Evolutionary conservation across 2,797 vertebrate genomes (phyloP).

Genomic region (Clarias platycephalus): DNA sequence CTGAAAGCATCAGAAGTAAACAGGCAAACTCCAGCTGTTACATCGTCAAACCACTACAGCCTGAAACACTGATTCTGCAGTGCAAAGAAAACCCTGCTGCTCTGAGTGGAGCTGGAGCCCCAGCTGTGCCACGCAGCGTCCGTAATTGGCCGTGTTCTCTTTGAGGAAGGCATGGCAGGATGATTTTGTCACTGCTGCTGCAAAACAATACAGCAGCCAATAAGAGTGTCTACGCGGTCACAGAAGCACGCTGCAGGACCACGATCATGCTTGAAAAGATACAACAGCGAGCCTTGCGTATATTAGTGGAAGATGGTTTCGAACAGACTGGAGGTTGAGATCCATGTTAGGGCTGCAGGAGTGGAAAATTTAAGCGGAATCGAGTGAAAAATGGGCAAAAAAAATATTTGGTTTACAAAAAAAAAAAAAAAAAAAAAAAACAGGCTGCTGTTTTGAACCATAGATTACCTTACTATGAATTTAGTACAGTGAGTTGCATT

Average conservation of each 20-base stretch:
- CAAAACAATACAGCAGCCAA: conserved; percentile 20
- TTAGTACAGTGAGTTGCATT: neutral
- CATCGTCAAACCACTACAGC: conserved; percentile 37
- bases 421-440: neutral
- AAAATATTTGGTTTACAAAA: neutral
- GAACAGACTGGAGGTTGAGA: neutral
- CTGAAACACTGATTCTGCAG: conserved; percentile 31
- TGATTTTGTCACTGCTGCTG: conserved; percentile 7
- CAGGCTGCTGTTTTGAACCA: neutral
- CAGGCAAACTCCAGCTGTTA: conserved; percentile 38
- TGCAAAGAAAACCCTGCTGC: conserved; percentile 28
- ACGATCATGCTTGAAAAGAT: neutral
- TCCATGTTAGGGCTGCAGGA: neutral
- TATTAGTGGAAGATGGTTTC: neutral
- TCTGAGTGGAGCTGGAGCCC: conserved; percentile 15
- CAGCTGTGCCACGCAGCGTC: conserved; percentile 23
- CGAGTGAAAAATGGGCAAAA: neutral
- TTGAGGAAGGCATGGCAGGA: conserved; percentile 7
- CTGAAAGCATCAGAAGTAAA: conserved; percentile 17
- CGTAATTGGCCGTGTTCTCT: conserved; percentile 32
- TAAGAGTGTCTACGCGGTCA: neutral
- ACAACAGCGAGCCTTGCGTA: neutral
- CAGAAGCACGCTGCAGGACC: neutral
- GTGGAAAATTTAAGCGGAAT: neutral
- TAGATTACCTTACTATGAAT: neutral